Evolutionary conservation across 2,888 invertebrate species (phyloP).

Genomic region (Herminia tarsipennalis): DNA sequence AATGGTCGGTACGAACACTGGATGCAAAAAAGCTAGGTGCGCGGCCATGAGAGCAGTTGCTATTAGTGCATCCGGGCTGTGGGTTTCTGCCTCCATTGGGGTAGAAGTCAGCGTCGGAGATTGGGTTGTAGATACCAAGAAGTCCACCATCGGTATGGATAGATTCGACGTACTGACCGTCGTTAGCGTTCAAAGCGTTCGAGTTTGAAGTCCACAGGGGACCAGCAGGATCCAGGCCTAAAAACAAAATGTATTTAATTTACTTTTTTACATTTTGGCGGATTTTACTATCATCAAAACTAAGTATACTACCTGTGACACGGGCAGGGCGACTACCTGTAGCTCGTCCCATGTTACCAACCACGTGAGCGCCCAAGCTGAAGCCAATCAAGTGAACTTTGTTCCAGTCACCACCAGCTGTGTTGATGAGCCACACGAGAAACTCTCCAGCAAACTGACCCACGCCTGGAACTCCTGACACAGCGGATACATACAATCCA

Average conservation of each 20-base stretch:
- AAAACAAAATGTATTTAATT: slow-evolving; percentile 2
- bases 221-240: slow-evolving; percentile 73
- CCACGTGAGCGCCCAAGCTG: slow-evolving; percentile 73
- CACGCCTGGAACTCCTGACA: slow-evolving; percentile 52
- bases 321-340: slow-evolving; percentile 50
- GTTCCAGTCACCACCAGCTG: slow-evolving; percentile 62
- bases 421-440: slow-evolving; percentile 60
- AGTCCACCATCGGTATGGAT: no score
- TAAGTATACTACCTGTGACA: slow-evolving; percentile 56
- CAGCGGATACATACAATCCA: slow-evolving; percentile 45
- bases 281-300: neutral
- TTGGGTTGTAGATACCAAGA: no score
- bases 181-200: slow-evolving; percentile 53
- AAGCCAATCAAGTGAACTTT: slow-evolving; percentile 69
- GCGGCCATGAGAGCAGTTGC: no score
- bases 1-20: no score
- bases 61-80: no score
- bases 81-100: no score
- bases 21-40: no score
- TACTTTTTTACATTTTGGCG: neutral
- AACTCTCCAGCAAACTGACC: slow-evolving; percentile 63
- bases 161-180: slow-evolving; percentile 64
- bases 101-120: no score
- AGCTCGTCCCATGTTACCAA: slow-evolving; percentile 62
- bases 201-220: slow-evolving; percentile 62